These are phyloP conservation scores for Sceloporus tristichus DNA, from an alignment of 2,113 vertebrate genomes.

Conservation along the genomic window DNA sequence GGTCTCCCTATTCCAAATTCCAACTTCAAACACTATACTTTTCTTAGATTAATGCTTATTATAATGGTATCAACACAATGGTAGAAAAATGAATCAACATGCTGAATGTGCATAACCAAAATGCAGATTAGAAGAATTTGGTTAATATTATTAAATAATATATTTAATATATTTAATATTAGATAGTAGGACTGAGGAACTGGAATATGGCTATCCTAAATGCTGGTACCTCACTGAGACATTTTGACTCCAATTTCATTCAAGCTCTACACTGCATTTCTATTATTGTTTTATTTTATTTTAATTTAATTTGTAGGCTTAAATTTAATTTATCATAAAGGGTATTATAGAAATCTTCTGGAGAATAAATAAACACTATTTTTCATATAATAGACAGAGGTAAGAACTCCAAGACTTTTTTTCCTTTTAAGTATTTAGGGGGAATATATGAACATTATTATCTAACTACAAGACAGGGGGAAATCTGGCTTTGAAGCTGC, in stretches of 20 bases:
- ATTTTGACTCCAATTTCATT: neutral
- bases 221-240: neutral
- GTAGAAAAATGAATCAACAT: too few relatives aligned
- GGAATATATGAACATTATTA: neutral
- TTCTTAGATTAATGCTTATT: too few relatives aligned
- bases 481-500: neutral
- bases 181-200: too few relatives aligned
- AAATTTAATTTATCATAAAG: neutral
- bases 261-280: neutral
- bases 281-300: neutral
- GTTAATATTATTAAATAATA: too few relatives aligned
- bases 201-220: neutral
- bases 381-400: neutral
- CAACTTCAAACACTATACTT: too few relatives aligned
- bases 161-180: too few relatives aligned
- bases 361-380: neutral
- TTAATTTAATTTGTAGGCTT: neutral
- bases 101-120: too few relatives aligned
- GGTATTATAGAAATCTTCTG: neutral
- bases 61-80: too few relatives aligned
- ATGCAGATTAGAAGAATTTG: too few relatives aligned
- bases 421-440: neutral
- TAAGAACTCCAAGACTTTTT: neutral
- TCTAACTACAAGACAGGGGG: neutral
- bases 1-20: too few relatives aligned